Evolutionary conservation across 2,888 invertebrate species (phyloP), one percentile per base, ranked within the genome.

Genomic region (Cyclophora punctaria): DNA sequence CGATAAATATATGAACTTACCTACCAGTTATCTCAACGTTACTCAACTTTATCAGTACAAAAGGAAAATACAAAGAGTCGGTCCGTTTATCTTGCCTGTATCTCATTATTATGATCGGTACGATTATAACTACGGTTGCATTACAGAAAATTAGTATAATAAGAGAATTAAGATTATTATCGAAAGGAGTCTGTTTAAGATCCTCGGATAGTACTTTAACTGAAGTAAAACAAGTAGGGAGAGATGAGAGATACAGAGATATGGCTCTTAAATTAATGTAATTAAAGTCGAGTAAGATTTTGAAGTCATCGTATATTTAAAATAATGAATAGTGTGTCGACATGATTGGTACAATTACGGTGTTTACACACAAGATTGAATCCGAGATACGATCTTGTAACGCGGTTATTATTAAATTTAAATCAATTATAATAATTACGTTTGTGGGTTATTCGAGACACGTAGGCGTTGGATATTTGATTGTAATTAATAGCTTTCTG

Each of bases 401-500:
- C 69, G 71, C 75, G 71, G 69, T 72, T 68, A 82, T 84, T 84
- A 83, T 79, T 77, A 78, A 76, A 83, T 84, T 85, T 80, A 83
- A 84, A 82, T 84, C 86, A 84, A 87, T 87, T 85, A 85, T 79
- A 74, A 67, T 82, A 80, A 85, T 85, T 83, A 82, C 78, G 77
- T 79, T 77, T 73, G 74, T 67, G 69, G 70, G 66, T 64, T 64
- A 57, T 54, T 63, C 66, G 66, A 63, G 60, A 60, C 63, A 62
- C 58, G 85, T 83, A 77, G 81, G 83, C 85, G 83, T 78, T 63
- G 63, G 67, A 63, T 71, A 69, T 68, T 70, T 71, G 63, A 64
- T 64, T 67, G 66, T 83, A 85, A 87, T 86, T 82, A 86, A 86
- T 83, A 77, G 78, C 56, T 59, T 56, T 66, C 58, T 77, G 84